Base-by-base conservation (phyloP, 2,113 vertebrate species). In the Ellobius talpinus region DNA sequence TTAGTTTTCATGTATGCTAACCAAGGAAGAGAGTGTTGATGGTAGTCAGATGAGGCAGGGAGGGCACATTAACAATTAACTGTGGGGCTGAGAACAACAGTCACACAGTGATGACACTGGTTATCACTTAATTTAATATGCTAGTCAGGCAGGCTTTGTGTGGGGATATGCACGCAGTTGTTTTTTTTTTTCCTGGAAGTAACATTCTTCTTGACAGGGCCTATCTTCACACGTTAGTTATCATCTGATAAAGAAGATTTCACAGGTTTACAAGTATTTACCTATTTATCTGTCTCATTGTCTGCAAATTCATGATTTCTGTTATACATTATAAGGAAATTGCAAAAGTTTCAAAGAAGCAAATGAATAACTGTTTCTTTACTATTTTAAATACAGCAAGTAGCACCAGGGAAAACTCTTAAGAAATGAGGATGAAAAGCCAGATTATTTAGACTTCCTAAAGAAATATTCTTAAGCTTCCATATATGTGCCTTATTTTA, bases 381-480 rank as follows among this genome's bases (percentile, higher is more conserved):
- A 16, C 39, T 0, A 7, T 31, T 63, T 95, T 72, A 85, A 96
- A 87, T 42, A 72, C 29, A 47, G 82, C 13, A 76, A 94, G 94
- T 16, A 77, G 7, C 21, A 91, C 17, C 33, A 29, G 8, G 8
- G 17, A 29, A 79, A 55, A 33, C 13, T 9, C 45, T 12, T 93
- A 90, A 68, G 29, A 82, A 92, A 94, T 61, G 10, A 94, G 42
- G 81, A 92, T 50, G n/a, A 8, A 90, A 95, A 76, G 74, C 45
- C 23, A 55, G 21, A 70, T 21, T 50, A 19, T 45, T 29, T 7
- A 11, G 58, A 81, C n/a, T 76, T 68, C 9, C 39, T 39, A 72
- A 91, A 89, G 76, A 96, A 94, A 78, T 42, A 90, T 52, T 70
- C 63, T 93, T 42, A 87, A 81, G 70, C 74, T 72, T 86, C 21